A percentile compares a stretch with the other conserved stretches of the same genome.
Conservation (phyloP, 2,888 invertebrate species). For the Augochlorella aurata region DNA sequence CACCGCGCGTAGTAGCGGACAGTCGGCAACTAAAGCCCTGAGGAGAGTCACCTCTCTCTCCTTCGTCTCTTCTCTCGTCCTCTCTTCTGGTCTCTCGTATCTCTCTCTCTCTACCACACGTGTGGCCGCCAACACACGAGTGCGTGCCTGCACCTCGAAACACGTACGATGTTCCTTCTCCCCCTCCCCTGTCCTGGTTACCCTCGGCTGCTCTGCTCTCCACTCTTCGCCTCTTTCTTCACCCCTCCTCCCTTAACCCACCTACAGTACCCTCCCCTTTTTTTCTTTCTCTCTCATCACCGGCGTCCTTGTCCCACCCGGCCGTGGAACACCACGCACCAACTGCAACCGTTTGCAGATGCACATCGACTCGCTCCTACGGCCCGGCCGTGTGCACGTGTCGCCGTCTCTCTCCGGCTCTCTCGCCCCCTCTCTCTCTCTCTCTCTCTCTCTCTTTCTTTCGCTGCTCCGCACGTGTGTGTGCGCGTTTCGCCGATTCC, state of each 20-base stretch:
- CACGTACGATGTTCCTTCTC: constrained; percentile 54
- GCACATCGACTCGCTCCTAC: constrained; percentile 46
- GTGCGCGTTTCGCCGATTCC: constrained; percentile 51
- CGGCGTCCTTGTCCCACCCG: constrained; percentile 28
- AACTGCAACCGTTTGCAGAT: constrained; percentile 67
- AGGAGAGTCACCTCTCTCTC: constrained; percentile 75
- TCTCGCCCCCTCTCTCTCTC: neutral
- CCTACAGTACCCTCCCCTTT: constrained; percentile 53
- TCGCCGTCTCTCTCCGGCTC: neutral
- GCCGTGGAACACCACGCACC: constrained; percentile 50
- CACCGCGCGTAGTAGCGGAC: constrained; percentile 77
- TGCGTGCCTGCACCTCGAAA: constrained; percentile 63
- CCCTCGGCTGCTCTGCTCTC: constrained; percentile 38
- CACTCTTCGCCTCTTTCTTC: constrained; percentile 23
- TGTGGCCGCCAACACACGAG: constrained; percentile 61
- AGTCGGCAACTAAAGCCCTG: constrained; percentile 75
- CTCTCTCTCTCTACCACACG: constrained; percentile 58
- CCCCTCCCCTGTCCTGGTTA: constrained; percentile 34
- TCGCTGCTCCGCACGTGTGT: neutral
- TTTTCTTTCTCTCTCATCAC: constrained; percentile 39
- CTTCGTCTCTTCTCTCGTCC: constrained; percentile 68
- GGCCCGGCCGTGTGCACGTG: constrained; percentile 1
- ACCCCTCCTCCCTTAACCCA: constrained; percentile 52
- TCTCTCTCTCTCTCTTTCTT: neutral
- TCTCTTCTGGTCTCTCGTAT: constrained; percentile 57